These are phyloP conservation scores for Tapirus terrestris DNA, from an alignment of 2,113 vertebrate species.

Conservation along the genomic window DNA sequence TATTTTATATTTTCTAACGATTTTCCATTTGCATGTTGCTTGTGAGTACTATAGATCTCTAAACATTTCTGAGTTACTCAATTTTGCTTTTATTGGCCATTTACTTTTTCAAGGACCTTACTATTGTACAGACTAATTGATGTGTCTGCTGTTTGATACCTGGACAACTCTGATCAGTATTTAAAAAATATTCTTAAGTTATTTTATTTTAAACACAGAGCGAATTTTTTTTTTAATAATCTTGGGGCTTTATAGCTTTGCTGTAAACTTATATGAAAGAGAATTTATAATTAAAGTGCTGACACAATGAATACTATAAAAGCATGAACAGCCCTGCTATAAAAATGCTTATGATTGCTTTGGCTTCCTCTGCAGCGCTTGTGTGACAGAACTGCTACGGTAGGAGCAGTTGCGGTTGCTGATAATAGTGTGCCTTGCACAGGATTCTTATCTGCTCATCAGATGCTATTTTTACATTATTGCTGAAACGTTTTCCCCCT, in stretches of 20 bases:
- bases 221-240: constrained; percentile 52
- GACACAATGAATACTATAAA: constrained; percentile 78
- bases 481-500: constrained; percentile 75
- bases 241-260: constrained; percentile 76
- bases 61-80: background rate
- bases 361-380: constrained; percentile 71
- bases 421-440: constrained; percentile 75
- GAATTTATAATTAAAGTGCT: constrained; percentile 85
- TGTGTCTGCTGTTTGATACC: background rate
- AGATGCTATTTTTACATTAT: constrained; percentile 76
- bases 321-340: constrained; percentile 72
- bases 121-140: background rate
- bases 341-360: constrained; percentile 82
- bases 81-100: background rate
- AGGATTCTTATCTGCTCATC: constrained; percentile 81
- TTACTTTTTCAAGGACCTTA: background rate
- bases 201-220: constrained; percentile 55
- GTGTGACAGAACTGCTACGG: constrained; percentile 63
- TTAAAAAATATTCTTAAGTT: constrained; percentile 58
- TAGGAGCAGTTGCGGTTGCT: constrained; percentile 68
- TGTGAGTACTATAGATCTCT: background rate
- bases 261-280: constrained; percentile 77
- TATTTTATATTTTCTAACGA: background rate
- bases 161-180: background rate
- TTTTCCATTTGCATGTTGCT: background rate